Evolutionary conservation across 1,140 invertebrate species (phyloP).

Genomic region (Penaeus indicus): DNA sequence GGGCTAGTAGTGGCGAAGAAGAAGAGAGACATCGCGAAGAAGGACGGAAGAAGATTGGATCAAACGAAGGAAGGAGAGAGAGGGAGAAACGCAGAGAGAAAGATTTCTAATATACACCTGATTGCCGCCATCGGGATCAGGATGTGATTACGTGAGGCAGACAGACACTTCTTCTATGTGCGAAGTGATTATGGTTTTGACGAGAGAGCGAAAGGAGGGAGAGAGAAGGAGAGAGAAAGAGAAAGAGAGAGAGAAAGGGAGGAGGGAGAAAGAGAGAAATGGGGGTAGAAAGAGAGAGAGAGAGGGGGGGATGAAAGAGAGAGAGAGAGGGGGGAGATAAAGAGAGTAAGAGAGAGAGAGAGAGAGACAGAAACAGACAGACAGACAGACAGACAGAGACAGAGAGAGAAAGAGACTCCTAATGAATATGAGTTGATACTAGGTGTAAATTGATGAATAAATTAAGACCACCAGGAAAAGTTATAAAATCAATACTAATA

Average conservation of each 20-base stretch:
- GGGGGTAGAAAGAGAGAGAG: not conserved
- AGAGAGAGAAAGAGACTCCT: slow-evolving; percentile 15
- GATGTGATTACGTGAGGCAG: too few relatives aligned
- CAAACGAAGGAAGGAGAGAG: too few relatives aligned
- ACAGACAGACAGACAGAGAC: slow-evolving; percentile 16
- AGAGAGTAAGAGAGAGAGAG: slow-evolving; percentile 34
- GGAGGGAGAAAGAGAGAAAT: not conserved
- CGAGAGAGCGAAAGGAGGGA: not conserved
- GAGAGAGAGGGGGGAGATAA: slow-evolving; percentile 12
- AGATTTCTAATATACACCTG: too few relatives aligned
- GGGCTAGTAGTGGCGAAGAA: too few relatives aligned
- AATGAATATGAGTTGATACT: not conserved
- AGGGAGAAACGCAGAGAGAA: too few relatives aligned
- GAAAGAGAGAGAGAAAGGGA: not conserved
- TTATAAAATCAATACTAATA: not conserved
- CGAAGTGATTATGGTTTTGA: too few relatives aligned
- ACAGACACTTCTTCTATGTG: too few relatives aligned
- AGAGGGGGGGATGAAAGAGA: not conserved
- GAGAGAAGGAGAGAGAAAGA: too few relatives aligned
- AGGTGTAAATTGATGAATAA: not conserved
- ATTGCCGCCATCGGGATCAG: too few relatives aligned
- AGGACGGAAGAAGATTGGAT: too few relatives aligned
- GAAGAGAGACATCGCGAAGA: too few relatives aligned
- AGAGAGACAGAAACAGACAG: slow-evolving; percentile 36
- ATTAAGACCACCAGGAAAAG: not conserved